phyloP scores from a whole-genome alignment of 2,797 vertebrate genomes.

The Synaphobranchus kaupii region DNA sequence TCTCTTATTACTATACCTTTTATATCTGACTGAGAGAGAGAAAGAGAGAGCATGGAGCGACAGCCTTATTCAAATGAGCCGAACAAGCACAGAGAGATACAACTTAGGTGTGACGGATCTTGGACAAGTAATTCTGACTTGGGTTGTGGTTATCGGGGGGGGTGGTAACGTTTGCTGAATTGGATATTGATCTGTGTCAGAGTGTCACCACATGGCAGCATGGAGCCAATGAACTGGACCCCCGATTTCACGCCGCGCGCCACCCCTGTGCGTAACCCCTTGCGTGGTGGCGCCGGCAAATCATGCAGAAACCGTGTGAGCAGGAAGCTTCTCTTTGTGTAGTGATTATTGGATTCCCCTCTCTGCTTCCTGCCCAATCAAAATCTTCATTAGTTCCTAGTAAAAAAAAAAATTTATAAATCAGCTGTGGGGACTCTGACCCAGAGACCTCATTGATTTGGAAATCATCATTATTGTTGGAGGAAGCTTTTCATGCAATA shows the following conservation, averaged over 20 bases:
- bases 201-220: slow-evolving; percentile 40
- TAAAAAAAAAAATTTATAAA: background rate
- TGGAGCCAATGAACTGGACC: background rate
- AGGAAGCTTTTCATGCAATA: background rate
- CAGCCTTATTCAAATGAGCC: slow-evolving; percentile 28
- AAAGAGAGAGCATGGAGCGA: slow-evolving; percentile 41
- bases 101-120: slow-evolving; percentile 26
- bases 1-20: background rate
- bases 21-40: slow-evolving; percentile 55
- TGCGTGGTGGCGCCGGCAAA: background rate
- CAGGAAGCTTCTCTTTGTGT: background rate
- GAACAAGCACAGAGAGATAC: background rate
- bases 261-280: background rate
- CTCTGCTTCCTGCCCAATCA: slow-evolving; percentile 8
- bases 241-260: background rate
- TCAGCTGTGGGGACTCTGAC: background rate
- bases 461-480: background rate
- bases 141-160: slow-evolving; percentile 40
- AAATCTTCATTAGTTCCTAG: background rate
- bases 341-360: background rate
- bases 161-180: slow-evolving; percentile 49
- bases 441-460: background rate
- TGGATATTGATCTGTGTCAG: slow-evolving; percentile 53
- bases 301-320: background rate
- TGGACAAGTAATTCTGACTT: slow-evolving; percentile 20